Base-by-base conservation (phyloP, 2,113 vertebrate genomes). In the Gymnocephalus cernua region DNA sequence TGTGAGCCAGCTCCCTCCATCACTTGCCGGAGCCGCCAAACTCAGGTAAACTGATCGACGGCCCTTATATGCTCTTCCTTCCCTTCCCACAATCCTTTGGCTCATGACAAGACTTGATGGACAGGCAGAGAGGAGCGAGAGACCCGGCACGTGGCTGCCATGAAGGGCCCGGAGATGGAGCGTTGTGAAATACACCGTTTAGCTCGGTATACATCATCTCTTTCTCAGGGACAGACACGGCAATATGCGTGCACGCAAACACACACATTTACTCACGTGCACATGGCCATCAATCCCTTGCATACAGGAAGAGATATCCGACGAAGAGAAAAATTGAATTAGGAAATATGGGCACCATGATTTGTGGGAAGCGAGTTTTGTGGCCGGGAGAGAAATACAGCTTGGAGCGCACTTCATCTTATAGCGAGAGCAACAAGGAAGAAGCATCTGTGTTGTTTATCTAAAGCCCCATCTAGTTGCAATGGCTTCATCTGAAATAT, bases 401-500 rank as follows among this genome's bases (percentile, higher is more conserved):
- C 91, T 87, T 4, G 45, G 77, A 90, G 86, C 61, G 3, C 88
- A 86, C 84, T 93, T 91, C 83, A 87, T 93, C 88, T 92, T 85
- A 66, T 13, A 47, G 77, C 44, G 41, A 21, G 73, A 85, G 85
- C 85, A 64, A 87, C 90, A 73, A 88, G 76, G 71, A 86, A 91
- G 92, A 92, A 89, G 88, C 92, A 86, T 91, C 87, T 83, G 82
- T 82, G 84, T 90, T 92, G 92, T 94, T 91, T 93, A 90, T 93
- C 83, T 87, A 92, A 91, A 82, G 79, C 83, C 61, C 86, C 87
- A 77, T 91, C 88, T 74, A 85, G 88, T 84, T 85, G 88, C 92
- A 91, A 86, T 89, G 87, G 74, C 88, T 86, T 90, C 86, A 89
- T 92, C 88, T 92, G 91, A 93, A 94, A 93, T 93, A 93, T 94